Evolutionary conservation across 2,797 vertebrate genomes (phyloP), one percentile per base, ranked within the genome.

Genomic region (Tragopan temminckii): DNA sequence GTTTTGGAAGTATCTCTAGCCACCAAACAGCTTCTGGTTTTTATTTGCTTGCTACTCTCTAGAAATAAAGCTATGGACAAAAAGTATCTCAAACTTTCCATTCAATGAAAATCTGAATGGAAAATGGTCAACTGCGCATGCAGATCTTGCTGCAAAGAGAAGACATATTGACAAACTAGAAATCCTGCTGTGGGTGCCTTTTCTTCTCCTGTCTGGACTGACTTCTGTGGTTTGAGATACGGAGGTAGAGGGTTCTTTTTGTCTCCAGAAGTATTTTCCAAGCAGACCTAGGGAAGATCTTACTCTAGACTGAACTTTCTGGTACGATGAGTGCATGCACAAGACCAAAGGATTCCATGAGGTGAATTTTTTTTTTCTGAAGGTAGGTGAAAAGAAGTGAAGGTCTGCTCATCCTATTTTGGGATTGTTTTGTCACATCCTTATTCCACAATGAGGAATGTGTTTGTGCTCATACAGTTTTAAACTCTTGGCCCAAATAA

Each of bases 401-500:
- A 88, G 45, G 27, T 89, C 52, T 90, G 25, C 42, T 92, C 2
- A 0, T 15, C 27, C 61, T 63, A 7, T 74, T 90, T 94, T 24
- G 45, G n/a, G 52, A 82, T 63, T 82, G 17, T 63, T 88, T 82
- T 79, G 48, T 90, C 48, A 70, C 75, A 40, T 88, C 63, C 70
- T 88, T 76, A 31, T 90, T 84, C 31, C 6, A 29, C 53, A 38
- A 59, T n/a, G 46, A 88, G 42, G 24, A 78, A 69, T 45, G 46
- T 9, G 1, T 81, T 83, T 76, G 42, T 79, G 42, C 24, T 88
- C 11, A 15, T 15, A 52, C 2, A 0, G 14, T 64, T 84, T 89
- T 89, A 75, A 91, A 76, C 55, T 72, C 67, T 36, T 63, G 70
- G 83, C 85, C 80, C 46, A 91, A 69, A 76, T 92, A 80, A 63